Conservation (phyloP, 2,113 vertebrate species). For the Helogale parvula region DNA sequence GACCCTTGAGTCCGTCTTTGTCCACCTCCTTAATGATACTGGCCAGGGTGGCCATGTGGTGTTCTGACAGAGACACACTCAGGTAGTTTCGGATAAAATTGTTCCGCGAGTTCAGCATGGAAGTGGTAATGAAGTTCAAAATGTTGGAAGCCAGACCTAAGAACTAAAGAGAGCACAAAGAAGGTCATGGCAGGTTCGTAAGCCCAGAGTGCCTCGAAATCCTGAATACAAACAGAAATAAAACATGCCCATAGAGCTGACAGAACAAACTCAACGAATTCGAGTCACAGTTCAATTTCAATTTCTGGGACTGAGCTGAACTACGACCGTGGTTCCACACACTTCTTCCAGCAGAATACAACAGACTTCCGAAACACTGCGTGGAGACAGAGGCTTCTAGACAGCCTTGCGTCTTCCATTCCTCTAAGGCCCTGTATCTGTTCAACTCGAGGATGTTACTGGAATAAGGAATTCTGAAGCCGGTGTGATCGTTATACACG, state of each 20-base stretch:
- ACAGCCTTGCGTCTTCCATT: neutral
- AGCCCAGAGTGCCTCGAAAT: neutral
- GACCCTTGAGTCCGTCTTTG: conserved; percentile 96
- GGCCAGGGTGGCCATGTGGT: conserved; percentile 97
- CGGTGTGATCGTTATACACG: neutral
- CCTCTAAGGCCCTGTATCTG: neutral
- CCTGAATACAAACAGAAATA: neutral
- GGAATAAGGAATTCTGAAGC: neutral
- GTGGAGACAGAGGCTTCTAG: neutral
- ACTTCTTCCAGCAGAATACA: neutral
- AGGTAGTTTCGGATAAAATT: conserved; percentile 99
- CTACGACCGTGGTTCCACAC: neutral
- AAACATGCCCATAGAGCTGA: neutral
- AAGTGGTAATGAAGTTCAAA: conserved; percentile 97
- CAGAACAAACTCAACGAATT: neutral
- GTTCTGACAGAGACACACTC: conserved; percentile 96
- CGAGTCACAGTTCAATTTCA: neutral
- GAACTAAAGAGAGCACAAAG: conserved; percentile 88
- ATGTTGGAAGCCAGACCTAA: conserved; percentile 97
- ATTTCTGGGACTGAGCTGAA: neutral
- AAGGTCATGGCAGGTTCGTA: neutral
- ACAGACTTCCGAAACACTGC: neutral
- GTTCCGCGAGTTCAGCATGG: conserved; percentile 98
- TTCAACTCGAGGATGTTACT: neutral
- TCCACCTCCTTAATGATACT: conserved; percentile 99